Evolutionary conservation across 2,888 invertebrate genomes (phyloP).

Genomic region (Ferdinandea cuprea): DNA sequence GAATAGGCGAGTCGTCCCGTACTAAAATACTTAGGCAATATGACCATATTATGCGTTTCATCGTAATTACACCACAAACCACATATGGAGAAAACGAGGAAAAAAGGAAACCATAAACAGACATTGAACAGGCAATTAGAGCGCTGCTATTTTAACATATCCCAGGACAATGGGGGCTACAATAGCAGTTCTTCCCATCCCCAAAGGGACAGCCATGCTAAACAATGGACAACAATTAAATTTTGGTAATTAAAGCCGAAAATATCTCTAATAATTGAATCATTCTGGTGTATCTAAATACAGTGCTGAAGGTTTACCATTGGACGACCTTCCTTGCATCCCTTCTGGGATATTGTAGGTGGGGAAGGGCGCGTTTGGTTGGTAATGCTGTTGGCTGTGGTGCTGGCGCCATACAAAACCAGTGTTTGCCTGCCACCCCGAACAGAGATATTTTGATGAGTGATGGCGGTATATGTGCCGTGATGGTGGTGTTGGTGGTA

Average conservation of each 20-base stretch:
- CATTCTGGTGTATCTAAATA: slow-evolving; percentile 15
- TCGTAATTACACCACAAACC: slow-evolving; percentile 53
- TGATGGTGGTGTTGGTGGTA: slow-evolving; percentile 7
- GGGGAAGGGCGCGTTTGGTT: slow-evolving; percentile 7
- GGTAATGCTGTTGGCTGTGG: background rate
- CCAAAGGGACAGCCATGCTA: slow-evolving; percentile 13
- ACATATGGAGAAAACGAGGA: slow-evolving; percentile 32
- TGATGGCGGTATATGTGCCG: slow-evolving; percentile 19
- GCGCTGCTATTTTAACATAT: slow-evolving; percentile 39
- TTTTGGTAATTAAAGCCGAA: slow-evolving; percentile 59
- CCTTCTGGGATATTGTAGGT: slow-evolving; percentile 1
- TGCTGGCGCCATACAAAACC: slow-evolving; percentile 29
- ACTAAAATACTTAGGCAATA: slow-evolving; percentile 7
- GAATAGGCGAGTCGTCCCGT: background rate
- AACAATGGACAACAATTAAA: slow-evolving; percentile 54
- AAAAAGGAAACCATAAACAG: slow-evolving; percentile 44
- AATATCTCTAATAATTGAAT: slow-evolving; percentile 59
- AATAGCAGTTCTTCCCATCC: slow-evolving; percentile 43
- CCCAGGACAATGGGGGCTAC: slow-evolving; percentile 20
- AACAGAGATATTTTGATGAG: slow-evolving; percentile 43
- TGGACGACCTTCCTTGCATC: background rate
- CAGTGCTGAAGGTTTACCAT: background rate
- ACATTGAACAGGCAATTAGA: slow-evolving; percentile 55
- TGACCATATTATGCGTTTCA: slow-evolving; percentile 21
- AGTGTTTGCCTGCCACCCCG: slow-evolving; percentile 2